A percentile compares a stretch with the other conserved stretches of the same genome.
phyloP scores from a whole-genome alignment of 1,140 invertebrate genomes.

The Plutomurus gul region DNA sequence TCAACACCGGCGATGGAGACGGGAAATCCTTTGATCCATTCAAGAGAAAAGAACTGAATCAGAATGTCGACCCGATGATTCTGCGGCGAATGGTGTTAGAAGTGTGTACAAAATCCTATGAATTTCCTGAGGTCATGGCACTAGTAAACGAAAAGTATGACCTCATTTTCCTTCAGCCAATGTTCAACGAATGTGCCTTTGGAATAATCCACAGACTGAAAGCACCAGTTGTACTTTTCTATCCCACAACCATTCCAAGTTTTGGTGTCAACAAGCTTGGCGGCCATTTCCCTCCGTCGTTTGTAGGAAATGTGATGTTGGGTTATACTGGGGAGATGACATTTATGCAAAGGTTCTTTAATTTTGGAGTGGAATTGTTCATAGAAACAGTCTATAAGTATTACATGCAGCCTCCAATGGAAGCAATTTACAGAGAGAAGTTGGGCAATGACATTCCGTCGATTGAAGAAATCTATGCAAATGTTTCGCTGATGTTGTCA shows the following conservation, averaged over 20 bases:
- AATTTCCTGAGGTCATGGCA: not conserved
- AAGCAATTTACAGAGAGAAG: conserved; percentile 40
- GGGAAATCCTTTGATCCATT: not conserved
- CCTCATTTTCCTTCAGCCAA: too few species aligned
- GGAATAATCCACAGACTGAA: too few species aligned
- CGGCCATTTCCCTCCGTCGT: too few species aligned
- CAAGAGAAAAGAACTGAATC: not conserved
- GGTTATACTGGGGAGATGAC: conserved; percentile 24
- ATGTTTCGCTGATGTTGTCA: conserved; percentile 41
- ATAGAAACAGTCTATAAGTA: not conserved
- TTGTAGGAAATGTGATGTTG: conserved; percentile 26
- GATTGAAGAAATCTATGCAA: conserved; percentile 31
- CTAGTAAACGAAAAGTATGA: too few species aligned
- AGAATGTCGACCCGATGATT: not conserved
- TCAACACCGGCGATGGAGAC: not conserved
- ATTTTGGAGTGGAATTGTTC: not conserved
- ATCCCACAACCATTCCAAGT: too few species aligned
- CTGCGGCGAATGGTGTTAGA: not conserved
- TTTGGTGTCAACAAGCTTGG: not conserved
- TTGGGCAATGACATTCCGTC: conserved; percentile 13
- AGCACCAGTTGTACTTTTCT: too few species aligned
- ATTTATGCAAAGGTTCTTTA: conserved; percentile 32
- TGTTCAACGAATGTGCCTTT: too few species aligned
- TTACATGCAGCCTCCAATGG: conserved; percentile 35
- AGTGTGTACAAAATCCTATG: conserved; percentile 6